Evolutionary conservation across 35 echinoderm and acorn worm genomes (phyloP).

Genomic region (Patiria miniata): DNA sequence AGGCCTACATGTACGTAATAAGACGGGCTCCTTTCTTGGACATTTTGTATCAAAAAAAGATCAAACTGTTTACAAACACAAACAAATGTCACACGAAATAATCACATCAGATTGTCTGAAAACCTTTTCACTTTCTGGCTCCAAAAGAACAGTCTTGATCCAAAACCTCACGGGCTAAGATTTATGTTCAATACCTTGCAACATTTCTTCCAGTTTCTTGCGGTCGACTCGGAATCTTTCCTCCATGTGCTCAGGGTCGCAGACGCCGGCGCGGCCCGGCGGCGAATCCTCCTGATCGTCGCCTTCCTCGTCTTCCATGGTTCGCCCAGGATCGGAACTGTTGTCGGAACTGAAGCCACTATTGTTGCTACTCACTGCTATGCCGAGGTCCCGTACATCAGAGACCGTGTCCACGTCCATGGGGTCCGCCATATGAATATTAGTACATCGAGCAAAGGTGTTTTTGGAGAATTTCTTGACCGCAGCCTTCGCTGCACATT

Average conservation of each 20-base stretch:
- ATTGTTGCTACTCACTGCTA: slow-evolving; percentile 5
- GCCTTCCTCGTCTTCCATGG: background rate
- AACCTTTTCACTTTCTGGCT: background rate
- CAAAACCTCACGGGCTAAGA: too few relatives aligned
- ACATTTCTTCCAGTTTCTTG: slow-evolving; percentile 94
- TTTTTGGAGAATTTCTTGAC: too few relatives aligned
- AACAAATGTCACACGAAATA: background rate
- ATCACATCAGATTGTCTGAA: too few relatives aligned
- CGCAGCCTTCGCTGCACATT: too few relatives aligned
- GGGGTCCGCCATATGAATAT: slow-evolving; percentile 43
- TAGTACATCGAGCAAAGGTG: too few relatives aligned
- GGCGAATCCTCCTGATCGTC: slow-evolving; percentile 6
- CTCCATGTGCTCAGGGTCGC: slow-evolving; percentile 76
- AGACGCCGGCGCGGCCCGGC: background rate
- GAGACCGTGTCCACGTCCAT: slow-evolving; percentile 29
- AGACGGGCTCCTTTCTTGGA: background rate
- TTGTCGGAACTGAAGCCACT: slow-evolving; percentile 4
- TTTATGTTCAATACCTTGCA: too few relatives aligned
- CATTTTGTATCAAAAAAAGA: background rate
- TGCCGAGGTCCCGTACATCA: slow-evolving; percentile 20
- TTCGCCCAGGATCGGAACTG: background rate
- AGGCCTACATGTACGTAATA: background rate
- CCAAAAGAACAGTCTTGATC: too few relatives aligned
- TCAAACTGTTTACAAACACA: background rate
- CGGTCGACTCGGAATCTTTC: slow-evolving; percentile 96